Evolutionary conservation across 2,113 vertebrate genomes (phyloP), one percentile per base, ranked within the genome.

Genomic region (Beaufortia kweichowensis): DNA sequence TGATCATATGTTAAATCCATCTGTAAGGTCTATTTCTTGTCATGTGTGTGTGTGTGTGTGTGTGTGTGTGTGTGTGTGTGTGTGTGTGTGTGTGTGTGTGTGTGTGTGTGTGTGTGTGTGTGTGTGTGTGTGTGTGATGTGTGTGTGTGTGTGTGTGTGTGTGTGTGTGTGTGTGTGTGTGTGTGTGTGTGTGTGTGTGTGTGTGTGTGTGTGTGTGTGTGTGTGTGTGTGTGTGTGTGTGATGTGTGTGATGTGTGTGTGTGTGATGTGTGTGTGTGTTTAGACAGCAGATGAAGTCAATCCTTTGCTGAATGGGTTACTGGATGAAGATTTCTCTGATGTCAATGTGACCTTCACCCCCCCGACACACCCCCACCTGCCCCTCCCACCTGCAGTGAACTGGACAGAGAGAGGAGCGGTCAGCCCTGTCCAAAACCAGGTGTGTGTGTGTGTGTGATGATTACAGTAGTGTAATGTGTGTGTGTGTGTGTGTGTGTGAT

Each of bases 261-360:
- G n/a, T n/a, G n/a, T n/a, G n/a, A n/a, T n/a, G n/a, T n/a, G n/a
- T n/a, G n/a, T n/a, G n/a, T n/a, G n/a, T n/a, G n/a, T n/a, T n/a
- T n/a, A 96, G 95, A 95, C 91, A 69, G 85, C 85, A 0, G 88
- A 95, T 80, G 95, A 97, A 59, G 84, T 96, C 55, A 80, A 87
- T 0, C 81, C 86, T 15, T 62, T 80, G 9, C 68, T 95, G 60
- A 91, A 92, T 0, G 86, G 90, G 7, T 76, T 96, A 23, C 88
- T 86, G 69, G 81, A 87, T 75, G 85, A 85, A 33, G 83, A 89
- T 4, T 17, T 71, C 9, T 7, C 50, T 3, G 74, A 71, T 39
- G 23, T 15, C 5, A 76, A 76, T 2, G 19, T 41, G 3, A 61
- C 39, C 5, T 41, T 71, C 59, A 3, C 10, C 0, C 19, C 19